These are phyloP conservation scores for Tadarida brasiliensis DNA, from an alignment of 2,797 vertebrate genomes.

Conservation along the genomic window DNA sequence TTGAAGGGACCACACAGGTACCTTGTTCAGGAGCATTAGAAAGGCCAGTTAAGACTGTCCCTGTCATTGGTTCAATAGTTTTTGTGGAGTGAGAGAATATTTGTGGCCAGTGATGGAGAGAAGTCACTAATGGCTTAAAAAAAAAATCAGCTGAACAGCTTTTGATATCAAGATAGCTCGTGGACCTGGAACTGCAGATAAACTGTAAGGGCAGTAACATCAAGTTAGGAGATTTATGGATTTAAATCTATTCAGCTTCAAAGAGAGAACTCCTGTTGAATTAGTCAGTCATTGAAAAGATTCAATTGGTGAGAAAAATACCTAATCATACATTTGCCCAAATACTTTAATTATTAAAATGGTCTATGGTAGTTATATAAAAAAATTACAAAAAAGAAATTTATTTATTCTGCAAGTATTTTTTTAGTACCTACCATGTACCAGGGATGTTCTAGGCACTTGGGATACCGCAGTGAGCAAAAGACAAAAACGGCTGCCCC, in stretches of 20 bases:
- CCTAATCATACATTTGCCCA: background rate
- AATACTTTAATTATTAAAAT: conserved; percentile 4
- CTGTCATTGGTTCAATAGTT: background rate
- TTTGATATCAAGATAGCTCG: background rate
- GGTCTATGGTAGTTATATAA: background rate
- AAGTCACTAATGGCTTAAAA: background rate
- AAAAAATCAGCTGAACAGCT: background rate
- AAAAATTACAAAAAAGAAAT: background rate
- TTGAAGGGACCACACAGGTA: background rate
- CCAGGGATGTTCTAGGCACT: background rate
- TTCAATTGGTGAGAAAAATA: conserved; percentile 20
- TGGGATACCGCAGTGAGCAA: background rate
- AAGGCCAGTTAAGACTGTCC: background rate
- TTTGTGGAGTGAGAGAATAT: background rate
- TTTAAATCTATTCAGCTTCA: conserved; percentile 54
- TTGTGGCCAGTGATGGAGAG: background rate
- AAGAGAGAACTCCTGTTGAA: background rate
- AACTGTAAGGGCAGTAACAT: background rate
- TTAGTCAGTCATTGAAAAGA: conserved; percentile 22
- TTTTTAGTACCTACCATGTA: background rate
- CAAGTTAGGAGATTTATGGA: background rate
- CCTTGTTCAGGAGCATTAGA: background rate
- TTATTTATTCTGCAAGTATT: background rate
- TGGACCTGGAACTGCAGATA: background rate
- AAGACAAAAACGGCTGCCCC: background rate